Evolutionary conservation across 2,113 vertebrate species (phyloP).

Genomic region (Archilochus colubris): DNA sequence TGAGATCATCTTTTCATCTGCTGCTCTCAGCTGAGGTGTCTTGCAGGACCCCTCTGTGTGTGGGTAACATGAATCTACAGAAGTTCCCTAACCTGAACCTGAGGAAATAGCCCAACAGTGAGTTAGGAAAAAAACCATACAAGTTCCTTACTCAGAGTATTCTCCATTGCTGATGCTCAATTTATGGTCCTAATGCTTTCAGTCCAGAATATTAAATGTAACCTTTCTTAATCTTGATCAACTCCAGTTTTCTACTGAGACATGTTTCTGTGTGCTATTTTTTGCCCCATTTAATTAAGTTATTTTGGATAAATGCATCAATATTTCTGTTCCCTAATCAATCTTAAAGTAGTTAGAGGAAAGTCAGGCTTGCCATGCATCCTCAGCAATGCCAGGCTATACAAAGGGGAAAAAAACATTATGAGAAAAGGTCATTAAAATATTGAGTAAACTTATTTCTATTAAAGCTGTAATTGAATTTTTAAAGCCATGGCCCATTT

Average conservation of each 20-base stretch:
- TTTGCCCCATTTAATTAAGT: conserved; percentile 46
- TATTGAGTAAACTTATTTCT: conserved; percentile 60
- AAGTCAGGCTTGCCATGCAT: background rate
- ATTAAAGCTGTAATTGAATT: conserved; percentile 54
- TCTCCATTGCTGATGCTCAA: background rate
- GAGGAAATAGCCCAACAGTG: background rate
- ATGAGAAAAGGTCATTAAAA: conserved; percentile 42
- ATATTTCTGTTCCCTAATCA: conserved; percentile 61
- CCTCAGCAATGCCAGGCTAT: background rate
- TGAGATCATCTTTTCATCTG: background rate
- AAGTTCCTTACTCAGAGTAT: background rate
- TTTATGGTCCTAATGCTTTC: background rate
- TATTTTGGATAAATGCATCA: conserved; percentile 63
- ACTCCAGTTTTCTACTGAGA: background rate
- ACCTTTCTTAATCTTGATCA: conserved; percentile 2
- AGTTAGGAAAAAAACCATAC: background rate
- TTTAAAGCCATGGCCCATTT: conserved; percentile 16
- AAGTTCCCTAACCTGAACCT: background rate
- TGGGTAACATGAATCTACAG: background rate
- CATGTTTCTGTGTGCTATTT: background rate
- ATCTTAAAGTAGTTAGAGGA: conserved; percentile 57
- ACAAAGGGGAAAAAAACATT: background rate
- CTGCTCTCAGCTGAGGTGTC: background rate
- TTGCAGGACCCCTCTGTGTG: fast-evolving
- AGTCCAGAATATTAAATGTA: background rate